Conservation (phyloP, 1,140 invertebrate genomes). For the Macrostomum lignano region DNA sequence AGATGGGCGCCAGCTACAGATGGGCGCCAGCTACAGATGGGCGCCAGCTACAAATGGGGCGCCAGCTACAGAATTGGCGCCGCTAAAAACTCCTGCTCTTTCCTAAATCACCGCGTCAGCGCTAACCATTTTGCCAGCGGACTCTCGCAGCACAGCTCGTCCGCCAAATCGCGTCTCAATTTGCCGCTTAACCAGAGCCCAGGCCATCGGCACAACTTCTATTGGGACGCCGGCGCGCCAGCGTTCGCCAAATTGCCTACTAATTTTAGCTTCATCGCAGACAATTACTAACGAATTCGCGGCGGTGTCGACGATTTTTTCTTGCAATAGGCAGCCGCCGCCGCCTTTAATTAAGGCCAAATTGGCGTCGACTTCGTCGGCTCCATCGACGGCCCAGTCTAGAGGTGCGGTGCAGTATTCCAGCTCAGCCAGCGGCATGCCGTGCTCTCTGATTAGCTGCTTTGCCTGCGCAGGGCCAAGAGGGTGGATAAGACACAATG, state of each 20-base stretch:
- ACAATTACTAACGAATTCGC: slow-evolving; percentile 50
- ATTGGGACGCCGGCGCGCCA: slow-evolving; percentile 78
- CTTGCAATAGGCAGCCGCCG: slow-evolving; percentile 70
- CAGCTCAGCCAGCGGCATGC: too few species aligned
- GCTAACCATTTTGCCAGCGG: slow-evolving; percentile 47
- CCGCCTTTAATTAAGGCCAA: slow-evolving; percentile 79
- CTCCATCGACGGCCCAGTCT: too few species aligned
- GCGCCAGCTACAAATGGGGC: too few species aligned
- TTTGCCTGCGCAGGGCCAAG: too few species aligned
- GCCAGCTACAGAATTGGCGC: too few species aligned
- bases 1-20: too few species aligned
- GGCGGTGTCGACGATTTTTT: slow-evolving; percentile 76
- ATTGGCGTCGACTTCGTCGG: slow-evolving; percentile 46
- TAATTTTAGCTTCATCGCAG: slow-evolving; percentile 58
- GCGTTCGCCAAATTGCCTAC: slow-evolving; percentile 46
- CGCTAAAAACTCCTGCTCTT: too few species aligned
- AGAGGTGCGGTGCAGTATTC: too few species aligned
- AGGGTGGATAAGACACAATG: too few species aligned
- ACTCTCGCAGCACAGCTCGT: slow-evolving; percentile 41
- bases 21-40: too few species aligned
- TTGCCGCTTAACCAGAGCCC: slow-evolving; percentile 44
- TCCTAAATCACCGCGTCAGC: too few species aligned
- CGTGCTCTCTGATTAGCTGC: too few species aligned
- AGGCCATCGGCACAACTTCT: slow-evolving; percentile 68
- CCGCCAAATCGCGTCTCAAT: slow-evolving; percentile 48